These are phyloP conservation scores for Dunckerocampus dactyliophorus DNA, from an alignment of 2,113 vertebrate genomes.

Conservation along the genomic window DNA sequence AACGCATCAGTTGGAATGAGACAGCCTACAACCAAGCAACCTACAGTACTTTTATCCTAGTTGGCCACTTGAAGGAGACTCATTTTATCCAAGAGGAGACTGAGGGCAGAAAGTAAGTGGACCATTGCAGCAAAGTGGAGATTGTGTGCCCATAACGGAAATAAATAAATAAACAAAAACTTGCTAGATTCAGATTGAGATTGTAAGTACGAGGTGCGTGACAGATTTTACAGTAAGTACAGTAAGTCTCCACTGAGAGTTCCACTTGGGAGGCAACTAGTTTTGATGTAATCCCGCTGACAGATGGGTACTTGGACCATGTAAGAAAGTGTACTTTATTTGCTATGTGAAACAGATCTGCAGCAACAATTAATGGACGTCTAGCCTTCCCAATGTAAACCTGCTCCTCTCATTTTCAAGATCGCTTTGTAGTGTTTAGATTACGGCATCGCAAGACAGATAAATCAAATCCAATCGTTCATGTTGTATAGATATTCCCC, in stretches of 20 bases:
- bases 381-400: not conserved
- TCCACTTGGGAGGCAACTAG: not conserved
- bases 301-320: conserved; percentile 2
- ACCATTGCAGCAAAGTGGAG: too few species aligned
- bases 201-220: not conserved
- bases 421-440: not conserved
- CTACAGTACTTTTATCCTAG: too few species aligned
- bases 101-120: not conserved
- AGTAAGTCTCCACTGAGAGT: not conserved
- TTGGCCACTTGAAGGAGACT: not conserved
- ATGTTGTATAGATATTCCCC: not conserved
- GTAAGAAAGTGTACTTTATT: not conserved
- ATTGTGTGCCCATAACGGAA: too few species aligned
- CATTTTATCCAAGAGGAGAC: not conserved
- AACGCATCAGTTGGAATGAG: not conserved
- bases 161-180: too few species aligned
- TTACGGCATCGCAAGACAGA: not conserved
- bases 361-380: not conserved
- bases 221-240: not conserved
- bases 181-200: too few species aligned
- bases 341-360: not conserved
- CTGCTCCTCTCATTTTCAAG: not conserved
- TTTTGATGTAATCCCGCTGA: conserved; percentile 3
- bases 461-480: not conserved
- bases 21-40: not conserved